These are phyloP conservation scores for Tenthredo amoena DNA, from an alignment of 2,888 invertebrate genomes.

Conservation along the genomic window DNA sequence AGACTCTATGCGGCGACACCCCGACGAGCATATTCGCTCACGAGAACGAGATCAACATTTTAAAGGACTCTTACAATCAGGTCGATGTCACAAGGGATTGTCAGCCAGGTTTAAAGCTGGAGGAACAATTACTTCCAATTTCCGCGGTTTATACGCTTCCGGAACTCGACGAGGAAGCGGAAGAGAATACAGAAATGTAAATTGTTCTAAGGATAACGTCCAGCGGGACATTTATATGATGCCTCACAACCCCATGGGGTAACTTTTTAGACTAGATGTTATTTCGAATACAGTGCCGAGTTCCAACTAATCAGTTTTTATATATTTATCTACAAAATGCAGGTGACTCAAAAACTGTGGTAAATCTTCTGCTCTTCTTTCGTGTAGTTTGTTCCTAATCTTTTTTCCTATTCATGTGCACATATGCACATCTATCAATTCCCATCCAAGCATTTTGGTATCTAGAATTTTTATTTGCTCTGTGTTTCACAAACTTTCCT, in stretches of 20 bases:
- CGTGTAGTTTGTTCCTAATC: background rate
- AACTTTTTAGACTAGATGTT: conserved; percentile 1
- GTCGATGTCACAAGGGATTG: conserved; percentile 77
- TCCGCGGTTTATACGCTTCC: conserved; percentile 75
- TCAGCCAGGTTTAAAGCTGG: conserved; percentile 75
- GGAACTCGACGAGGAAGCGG: conserved; percentile 75
- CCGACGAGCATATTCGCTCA: conserved; percentile 74
- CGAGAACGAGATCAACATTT: conserved; percentile 76
- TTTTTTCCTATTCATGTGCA: background rate
- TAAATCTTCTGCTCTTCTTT: background rate
- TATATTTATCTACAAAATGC: background rate
- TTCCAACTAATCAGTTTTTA: conserved; percentile 16
- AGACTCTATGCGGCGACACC: conserved; percentile 73
- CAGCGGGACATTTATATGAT: background rate
- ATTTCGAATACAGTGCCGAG: conserved; percentile 19
- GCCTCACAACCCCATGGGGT: background rate
- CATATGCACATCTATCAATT: background rate
- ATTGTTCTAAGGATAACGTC: conserved; percentile 39
- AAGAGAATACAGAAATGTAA: conserved; percentile 76
- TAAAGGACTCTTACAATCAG: conserved; percentile 76
- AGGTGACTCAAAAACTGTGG: conserved; percentile 26
- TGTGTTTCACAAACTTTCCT: background rate
- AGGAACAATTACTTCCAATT: conserved; percentile 71
- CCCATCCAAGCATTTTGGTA: background rate
- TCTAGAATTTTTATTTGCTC: background rate